phyloP scores from a whole-genome alignment of 1,140 invertebrate genomes.

The Drosophila burlai region DNA sequence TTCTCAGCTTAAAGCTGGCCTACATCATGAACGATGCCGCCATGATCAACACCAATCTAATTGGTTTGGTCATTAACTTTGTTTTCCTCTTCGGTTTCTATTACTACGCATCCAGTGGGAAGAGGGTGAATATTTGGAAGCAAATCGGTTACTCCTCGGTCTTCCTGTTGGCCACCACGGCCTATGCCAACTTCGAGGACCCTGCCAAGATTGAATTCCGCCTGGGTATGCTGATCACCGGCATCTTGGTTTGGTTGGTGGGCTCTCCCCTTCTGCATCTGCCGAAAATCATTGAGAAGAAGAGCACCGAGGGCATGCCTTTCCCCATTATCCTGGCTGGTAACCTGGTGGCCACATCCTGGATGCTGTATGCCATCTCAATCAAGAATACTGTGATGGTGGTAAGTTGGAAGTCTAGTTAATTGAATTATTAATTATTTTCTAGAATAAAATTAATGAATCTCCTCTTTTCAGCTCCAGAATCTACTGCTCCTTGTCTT shows the following conservation, averaged over 20 bases:
- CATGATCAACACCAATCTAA: slow-evolving; percentile 91
- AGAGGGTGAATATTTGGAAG: slow-evolving; percentile 86
- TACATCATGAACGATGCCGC: slow-evolving; percentile 89
- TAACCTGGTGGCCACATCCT: slow-evolving; percentile 90
- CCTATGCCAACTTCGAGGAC: slow-evolving; percentile 89
- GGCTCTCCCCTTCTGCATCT: slow-evolving; percentile 90
- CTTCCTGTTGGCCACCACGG: slow-evolving; percentile 87
- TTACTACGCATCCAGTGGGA: slow-evolving; percentile 87
- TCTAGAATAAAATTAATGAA: background rate
- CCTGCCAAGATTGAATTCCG: slow-evolving; percentile 88
- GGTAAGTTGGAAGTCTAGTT: slow-evolving; percentile 82
- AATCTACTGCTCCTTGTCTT: slow-evolving; percentile 88
- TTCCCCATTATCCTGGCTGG: slow-evolving; percentile 93
- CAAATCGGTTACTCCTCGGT: slow-evolving; percentile 86
- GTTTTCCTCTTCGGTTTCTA: slow-evolving; percentile 89
- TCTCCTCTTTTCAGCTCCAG: slow-evolving; percentile 88
- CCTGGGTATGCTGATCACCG: slow-evolving; percentile 90
- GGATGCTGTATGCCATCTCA: slow-evolving; percentile 93
- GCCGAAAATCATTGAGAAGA: slow-evolving; percentile 90
- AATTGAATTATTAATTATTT: no score
- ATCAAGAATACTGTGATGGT: slow-evolving; percentile 91
- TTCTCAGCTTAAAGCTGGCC: slow-evolving; percentile 90
- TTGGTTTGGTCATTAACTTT: slow-evolving; percentile 89
- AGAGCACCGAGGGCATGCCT: slow-evolving; percentile 92
- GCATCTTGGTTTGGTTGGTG: slow-evolving; percentile 89